A percentile compares a stretch with the other conserved stretches of the same genome.
phyloP scores from a whole-genome alignment of 2,113 vertebrate genomes.

The Pungitius pungitius region DNA sequence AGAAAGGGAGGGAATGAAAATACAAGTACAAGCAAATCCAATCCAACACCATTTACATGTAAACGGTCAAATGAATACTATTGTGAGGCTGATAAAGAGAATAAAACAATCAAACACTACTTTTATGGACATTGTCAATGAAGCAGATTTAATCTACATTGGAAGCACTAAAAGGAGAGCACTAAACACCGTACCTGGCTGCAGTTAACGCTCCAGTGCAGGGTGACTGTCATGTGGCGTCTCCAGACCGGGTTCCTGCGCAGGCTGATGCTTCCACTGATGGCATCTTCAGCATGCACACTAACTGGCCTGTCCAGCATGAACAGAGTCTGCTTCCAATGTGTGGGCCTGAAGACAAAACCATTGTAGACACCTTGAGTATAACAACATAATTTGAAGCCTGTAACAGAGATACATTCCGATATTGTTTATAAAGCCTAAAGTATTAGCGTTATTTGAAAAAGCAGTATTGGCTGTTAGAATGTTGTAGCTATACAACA shows the following conservation, averaged over 20 bases:
- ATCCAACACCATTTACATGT: not conserved
- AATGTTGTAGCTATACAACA: not conserved
- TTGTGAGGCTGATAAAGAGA: not conserved
- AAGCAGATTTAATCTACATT: not conserved
- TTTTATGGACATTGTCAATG: not conserved
- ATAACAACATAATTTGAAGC: not conserved
- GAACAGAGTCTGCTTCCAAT: slow-evolving; percentile 89
- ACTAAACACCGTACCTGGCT: slow-evolving; percentile 68
- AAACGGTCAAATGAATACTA: not conserved
- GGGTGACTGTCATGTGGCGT: slow-evolving; percentile 82
- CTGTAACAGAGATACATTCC: not conserved
- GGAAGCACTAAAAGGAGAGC: no score
- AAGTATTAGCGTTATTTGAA: not conserved
- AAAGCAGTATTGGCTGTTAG: not conserved
- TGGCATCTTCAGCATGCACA: slow-evolving; percentile 66
- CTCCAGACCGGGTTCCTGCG: slow-evolving; percentile 84
- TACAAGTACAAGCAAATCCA: not conserved
- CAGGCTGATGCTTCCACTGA: slow-evolving; percentile 74
- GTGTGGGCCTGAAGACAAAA: slow-evolving; percentile 75
- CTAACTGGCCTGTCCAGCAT: slow-evolving; percentile 83
- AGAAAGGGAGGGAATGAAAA: not conserved
- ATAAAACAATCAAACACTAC: not conserved
- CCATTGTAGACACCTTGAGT: not conserved
- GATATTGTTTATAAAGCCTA: not conserved
- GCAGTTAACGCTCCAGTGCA: slow-evolving; percentile 78